phyloP scores from a whole-genome alignment of 2,888 invertebrate genomes.

The Cantharis nigra region DNA sequence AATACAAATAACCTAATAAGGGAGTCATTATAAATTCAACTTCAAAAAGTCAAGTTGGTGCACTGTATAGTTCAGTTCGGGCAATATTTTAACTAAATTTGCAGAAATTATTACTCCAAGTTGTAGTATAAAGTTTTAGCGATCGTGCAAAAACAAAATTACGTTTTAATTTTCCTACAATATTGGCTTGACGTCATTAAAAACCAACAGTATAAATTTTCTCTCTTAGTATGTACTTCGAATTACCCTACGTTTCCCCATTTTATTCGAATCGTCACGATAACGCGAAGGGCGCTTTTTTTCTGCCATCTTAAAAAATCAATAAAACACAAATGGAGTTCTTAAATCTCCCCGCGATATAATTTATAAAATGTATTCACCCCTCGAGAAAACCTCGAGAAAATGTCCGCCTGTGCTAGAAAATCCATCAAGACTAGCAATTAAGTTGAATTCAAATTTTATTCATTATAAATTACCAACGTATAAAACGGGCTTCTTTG shows the following conservation, averaged over 20 bases:
- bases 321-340: constrained; percentile 54
- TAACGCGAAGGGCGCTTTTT: neutral
- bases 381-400: constrained; percentile 52
- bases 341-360: constrained; percentile 51
- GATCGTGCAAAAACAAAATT: constrained; percentile 33
- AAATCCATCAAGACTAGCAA: constrained; percentile 57
- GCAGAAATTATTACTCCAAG: constrained; percentile 28
- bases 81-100: constrained; percentile 28
- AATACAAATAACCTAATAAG: neutral
- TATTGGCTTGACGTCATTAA: constrained; percentile 30
- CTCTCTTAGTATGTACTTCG: neutral
- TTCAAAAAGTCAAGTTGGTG: constrained; percentile 20
- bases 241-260: neutral
- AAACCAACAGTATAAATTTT: constrained; percentile 22
- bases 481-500: constrained; percentile 56
- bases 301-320: constrained; percentile 45
- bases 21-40: constrained; percentile 11
- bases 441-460: constrained; percentile 58
- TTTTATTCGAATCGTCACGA: neutral
- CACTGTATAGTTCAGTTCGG: constrained; percentile 18
- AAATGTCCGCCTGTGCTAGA: constrained; percentile 51
- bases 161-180: constrained; percentile 33
- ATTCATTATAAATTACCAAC: constrained; percentile 58
- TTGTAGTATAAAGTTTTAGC: constrained; percentile 22
- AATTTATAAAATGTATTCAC: constrained; percentile 45